Conservation (phyloP, 2,888 invertebrate species). For the Agrochola lychnidis region DNA sequence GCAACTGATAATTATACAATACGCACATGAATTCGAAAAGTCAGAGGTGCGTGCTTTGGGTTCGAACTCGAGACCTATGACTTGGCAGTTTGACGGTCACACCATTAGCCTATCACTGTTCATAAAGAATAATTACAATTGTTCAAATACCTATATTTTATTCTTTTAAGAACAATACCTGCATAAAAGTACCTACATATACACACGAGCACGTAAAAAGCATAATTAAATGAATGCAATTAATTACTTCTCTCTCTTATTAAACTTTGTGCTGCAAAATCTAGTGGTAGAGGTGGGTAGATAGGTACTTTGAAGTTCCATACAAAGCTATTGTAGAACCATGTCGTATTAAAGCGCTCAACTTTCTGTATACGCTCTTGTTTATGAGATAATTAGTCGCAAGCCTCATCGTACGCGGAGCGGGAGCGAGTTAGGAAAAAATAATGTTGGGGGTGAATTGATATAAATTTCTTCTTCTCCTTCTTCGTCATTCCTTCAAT, state of each 20-base stretch:
- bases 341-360: slow-evolving; percentile 31
- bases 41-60: too few species aligned
- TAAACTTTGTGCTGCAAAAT: slow-evolving; percentile 31
- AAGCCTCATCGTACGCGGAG: not conserved
- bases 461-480: too few species aligned
- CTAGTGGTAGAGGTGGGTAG: not conserved
- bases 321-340: slow-evolving; percentile 32
- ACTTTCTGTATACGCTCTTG: slow-evolving; percentile 42
- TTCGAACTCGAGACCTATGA: too few species aligned
- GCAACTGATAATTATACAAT: too few species aligned
- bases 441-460: too few species aligned
- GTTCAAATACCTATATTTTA: too few species aligned
- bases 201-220: not conserved
- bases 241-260: slow-evolving; percentile 15
- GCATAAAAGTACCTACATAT: not conserved
- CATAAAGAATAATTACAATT: too few species aligned
- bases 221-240: slow-evolving; percentile 31
- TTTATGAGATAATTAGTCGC: slow-evolving; percentile 36
- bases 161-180: not conserved
- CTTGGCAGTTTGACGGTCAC: too few species aligned
- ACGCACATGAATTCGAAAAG: too few species aligned
- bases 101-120: too few species aligned
- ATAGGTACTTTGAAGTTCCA: slow-evolving; percentile 1
- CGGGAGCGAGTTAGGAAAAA: not conserved
- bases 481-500: too few species aligned